These are phyloP conservation scores for Sclerodermus sp. DNA, from an alignment of 2,888 invertebrate genomes.

Conservation along the genomic window DNA sequence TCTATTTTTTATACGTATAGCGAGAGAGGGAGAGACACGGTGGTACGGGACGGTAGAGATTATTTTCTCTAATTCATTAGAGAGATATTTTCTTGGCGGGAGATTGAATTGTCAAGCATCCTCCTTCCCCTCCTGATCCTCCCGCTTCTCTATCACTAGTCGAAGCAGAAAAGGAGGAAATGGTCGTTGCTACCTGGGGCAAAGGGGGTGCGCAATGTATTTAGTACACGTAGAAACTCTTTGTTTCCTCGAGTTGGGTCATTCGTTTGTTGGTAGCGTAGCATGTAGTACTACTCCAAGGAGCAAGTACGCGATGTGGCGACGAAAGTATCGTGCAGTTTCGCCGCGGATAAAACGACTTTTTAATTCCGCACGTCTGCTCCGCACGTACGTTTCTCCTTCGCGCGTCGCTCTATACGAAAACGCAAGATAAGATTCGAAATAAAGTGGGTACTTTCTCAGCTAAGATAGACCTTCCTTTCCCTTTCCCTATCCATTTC, in stretches of 20 bases:
- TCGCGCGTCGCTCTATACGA: background rate
- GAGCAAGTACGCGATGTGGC: conserved; percentile 9
- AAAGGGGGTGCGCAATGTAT: conserved; percentile 13
- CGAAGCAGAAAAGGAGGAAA: background rate
- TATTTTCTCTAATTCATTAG: too few species aligned
- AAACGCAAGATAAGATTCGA: background rate
- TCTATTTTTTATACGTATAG: too few species aligned
- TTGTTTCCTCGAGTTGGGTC: conserved; percentile 29
- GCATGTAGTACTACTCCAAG: conserved; percentile 14
- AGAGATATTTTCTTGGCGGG: conserved; percentile 2
- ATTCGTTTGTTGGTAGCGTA: conserved; percentile 29
- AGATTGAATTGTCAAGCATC: conserved; percentile 26
- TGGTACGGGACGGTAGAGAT: too few species aligned
- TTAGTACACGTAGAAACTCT: conserved; percentile 29
- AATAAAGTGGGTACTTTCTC: background rate
- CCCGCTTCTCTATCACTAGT: too few species aligned
- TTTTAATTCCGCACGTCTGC: conserved; percentile 19
- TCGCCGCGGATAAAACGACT: conserved; percentile 10
- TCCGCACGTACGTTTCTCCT: conserved; percentile 6
- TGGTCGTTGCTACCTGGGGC: too few species aligned
- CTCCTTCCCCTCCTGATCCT: background rate
- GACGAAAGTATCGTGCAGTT: conserved; percentile 7
- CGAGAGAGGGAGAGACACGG: too few species aligned
- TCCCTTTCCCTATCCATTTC: conserved; percentile 4
- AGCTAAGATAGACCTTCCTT: too few species aligned